Base-by-base conservation (phyloP, 2,113 vertebrate genomes). In the Turnix velox region DNA sequence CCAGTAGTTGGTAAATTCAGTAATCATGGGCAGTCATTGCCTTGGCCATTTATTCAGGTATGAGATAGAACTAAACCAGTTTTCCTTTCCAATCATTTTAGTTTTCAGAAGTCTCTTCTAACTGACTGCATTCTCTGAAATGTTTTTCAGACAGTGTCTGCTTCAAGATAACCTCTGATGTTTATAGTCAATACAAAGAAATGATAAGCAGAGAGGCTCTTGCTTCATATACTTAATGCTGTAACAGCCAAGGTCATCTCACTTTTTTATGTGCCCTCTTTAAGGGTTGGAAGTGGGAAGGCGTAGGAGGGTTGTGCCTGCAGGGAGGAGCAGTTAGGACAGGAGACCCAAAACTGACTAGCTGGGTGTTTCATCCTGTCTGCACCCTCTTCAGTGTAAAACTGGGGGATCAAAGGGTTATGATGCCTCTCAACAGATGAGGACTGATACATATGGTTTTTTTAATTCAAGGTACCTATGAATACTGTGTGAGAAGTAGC, bases 371-470 rank as follows among this genome's bases (percentile, higher is more conserved):
- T 12, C 58, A 40, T 61, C 8, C 7, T 25, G 9, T 61, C 23
- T 39, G 37, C 58, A 13, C 39, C 17, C 37, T 28, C 24, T 25
- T 18, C 25, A 18, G 12, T 61, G 19, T 61, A 39, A 61, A 61
- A 37, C 58, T 28, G 25, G 28, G 11, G 58, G 35, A 61, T 61
- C 35, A 13, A 39, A 61, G 35, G 35, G 35, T n/a, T n/a, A n/a
- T n/a, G n/a, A n/a, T 88, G 35, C n/a, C 18, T 80, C 1, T 1
- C 46, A 58, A 27, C 20, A 65, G 13, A 22, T n/a, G 27, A 68
- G 30, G 62, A 20, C 4, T 65, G 49, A n/a, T 81, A 30, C 0
- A 0, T 66, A 28, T 5, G 10, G 2, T 33, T 43, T 61, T 83
- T 72, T 31, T n/a, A 59, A 58, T 71, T 20, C 30, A 23, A 63